These are phyloP conservation scores for Vidua chalybeata DNA, from an alignment of 2,113 vertebrate species.

Conservation along the genomic window DNA sequence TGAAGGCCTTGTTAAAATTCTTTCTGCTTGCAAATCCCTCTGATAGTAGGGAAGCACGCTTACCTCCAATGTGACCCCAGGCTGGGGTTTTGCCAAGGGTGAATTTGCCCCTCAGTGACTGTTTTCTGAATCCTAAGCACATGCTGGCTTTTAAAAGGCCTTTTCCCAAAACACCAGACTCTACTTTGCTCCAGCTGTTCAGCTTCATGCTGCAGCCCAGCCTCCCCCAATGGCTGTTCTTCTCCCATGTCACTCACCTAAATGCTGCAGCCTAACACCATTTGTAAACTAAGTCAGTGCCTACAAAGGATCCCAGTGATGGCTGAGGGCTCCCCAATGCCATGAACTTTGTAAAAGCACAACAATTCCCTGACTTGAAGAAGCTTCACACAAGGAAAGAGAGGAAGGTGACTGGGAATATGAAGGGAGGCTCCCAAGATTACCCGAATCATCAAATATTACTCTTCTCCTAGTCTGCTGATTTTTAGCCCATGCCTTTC, in stretches of 20 bases:
- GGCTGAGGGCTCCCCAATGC: neutral
- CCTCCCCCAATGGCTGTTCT: neutral
- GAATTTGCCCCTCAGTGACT: constrained; percentile 26
- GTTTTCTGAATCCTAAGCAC: neutral
- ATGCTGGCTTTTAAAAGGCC: constrained; percentile 1
- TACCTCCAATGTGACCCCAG: neutral
- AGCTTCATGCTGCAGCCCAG: neutral
- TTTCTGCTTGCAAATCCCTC: constrained; percentile 57
- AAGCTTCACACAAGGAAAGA: neutral
- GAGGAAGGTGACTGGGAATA: neutral
- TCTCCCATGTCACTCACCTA: neutral
- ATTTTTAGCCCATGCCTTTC: neutral
- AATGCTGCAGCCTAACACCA: neutral
- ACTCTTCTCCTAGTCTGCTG: neutral
- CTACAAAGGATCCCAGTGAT: neutral
- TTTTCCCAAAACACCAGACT: neutral
- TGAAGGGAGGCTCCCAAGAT: neutral
- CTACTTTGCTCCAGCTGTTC: constrained; percentile 4
- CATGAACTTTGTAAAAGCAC: neutral
- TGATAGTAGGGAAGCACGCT: constrained; percentile 34
- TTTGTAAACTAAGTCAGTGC: neutral
- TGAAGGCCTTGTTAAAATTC: constrained; percentile 66
- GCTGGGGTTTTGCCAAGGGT: constrained; percentile 3
- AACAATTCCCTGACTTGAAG: neutral
- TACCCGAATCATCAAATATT: neutral